Percentiles rank a stretch among this genome's conserved stretches.
Evolutionary conservation across 2,888 invertebrate genomes (phyloP).

Genomic region (Plutella xylostella): DNA sequence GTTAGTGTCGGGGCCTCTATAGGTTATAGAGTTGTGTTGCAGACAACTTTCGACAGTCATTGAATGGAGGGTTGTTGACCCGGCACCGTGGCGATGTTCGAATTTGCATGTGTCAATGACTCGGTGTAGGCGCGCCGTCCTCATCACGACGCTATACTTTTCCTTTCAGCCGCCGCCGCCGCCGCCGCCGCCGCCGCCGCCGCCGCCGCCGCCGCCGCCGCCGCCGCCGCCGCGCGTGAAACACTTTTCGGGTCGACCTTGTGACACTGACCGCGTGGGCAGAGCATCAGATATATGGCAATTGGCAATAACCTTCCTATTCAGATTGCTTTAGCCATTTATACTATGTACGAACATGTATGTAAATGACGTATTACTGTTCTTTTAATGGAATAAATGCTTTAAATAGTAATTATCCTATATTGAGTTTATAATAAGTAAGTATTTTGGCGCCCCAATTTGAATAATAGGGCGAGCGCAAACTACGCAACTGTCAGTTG

Average conservation of each 20-base stretch:
- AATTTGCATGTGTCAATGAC: conserved; percentile 69
- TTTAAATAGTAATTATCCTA: no score
- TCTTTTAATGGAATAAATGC: no score
- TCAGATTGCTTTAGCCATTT: not conserved
- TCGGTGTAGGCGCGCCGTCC: conserved; percentile 31
- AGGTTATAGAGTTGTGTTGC: conserved; percentile 40
- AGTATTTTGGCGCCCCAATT: no score
- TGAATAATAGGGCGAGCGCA: no score
- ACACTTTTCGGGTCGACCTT: conserved; percentile 53
- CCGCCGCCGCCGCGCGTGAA: conserved; percentile 36
- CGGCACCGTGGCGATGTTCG: conserved; percentile 47
- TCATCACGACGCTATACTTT: conserved; percentile 48
- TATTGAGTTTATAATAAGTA: no score
- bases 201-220: conserved; percentile 28
- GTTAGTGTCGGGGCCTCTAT: conserved; percentile 31
- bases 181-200: conserved; percentile 23
- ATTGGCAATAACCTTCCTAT: no score
- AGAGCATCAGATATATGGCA: not conserved
- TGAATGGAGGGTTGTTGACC: conserved; percentile 63
- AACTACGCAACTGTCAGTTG: no score
- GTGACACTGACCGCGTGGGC: conserved; percentile 38
- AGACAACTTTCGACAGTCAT: conserved; percentile 67
- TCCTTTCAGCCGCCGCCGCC: conserved; percentile 45
- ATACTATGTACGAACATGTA: not conserved
- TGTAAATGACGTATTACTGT: not conserved